A percentile compares a stretch with the other conserved stretches of the same genome.
Evolutionary conservation across 2,797 vertebrate species (phyloP).

Genomic region (Rhinogobio ventralis): DNA sequence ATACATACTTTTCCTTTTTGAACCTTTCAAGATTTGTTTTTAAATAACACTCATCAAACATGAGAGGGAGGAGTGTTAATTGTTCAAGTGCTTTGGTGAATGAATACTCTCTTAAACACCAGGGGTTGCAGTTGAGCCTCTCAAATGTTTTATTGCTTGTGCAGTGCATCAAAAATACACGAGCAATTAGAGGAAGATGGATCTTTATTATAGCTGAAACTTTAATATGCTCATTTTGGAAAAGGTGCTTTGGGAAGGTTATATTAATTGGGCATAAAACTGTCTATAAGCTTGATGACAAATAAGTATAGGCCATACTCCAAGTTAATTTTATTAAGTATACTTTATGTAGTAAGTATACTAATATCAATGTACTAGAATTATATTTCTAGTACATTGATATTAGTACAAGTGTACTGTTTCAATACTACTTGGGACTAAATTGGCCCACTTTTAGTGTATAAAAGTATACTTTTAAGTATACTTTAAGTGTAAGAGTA

Average conservation of each 20-base stretch:
- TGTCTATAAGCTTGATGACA: too few relatives aligned
- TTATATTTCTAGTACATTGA: too few relatives aligned
- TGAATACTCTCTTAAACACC: not conserved
- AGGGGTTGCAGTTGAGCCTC: constrained; percentile 9
- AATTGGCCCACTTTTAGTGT: too few relatives aligned
- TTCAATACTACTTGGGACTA: too few relatives aligned
- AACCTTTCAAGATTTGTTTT: not conserved
- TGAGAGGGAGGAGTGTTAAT: not conserved
- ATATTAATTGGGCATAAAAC: not conserved
- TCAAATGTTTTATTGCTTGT: not conserved
- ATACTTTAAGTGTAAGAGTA: too few relatives aligned
- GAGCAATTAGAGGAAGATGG: not conserved
- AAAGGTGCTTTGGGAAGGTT: not conserved
- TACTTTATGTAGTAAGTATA: too few relatives aligned
- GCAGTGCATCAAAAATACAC: not conserved
- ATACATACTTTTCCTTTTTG: not conserved
- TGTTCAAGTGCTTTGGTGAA: not conserved
- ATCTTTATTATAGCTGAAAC: not conserved
- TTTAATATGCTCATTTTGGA: not conserved
- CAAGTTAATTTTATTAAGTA: too few relatives aligned
- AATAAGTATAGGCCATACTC: too few relatives aligned
- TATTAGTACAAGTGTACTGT: too few relatives aligned
- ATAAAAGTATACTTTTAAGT: too few relatives aligned
- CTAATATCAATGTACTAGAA: too few relatives aligned
- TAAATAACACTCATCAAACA: too few relatives aligned